phyloP scores from a whole-genome alignment of 2,113 vertebrate genomes.

The Microtus montanus region DNA sequence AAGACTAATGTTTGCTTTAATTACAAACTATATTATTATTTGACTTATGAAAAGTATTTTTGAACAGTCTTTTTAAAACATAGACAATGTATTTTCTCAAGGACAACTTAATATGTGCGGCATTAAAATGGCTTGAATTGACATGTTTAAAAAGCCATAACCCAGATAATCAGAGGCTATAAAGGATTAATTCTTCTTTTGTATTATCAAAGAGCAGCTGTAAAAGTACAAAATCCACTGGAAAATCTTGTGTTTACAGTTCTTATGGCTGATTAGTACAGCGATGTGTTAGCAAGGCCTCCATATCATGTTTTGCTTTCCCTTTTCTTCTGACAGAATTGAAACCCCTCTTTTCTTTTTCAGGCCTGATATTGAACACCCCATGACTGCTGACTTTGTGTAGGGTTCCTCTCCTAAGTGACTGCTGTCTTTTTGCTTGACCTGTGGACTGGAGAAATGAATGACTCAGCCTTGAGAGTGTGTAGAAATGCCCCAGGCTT shows the following conservation, averaged over 20 bases:
- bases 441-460: no score
- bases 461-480: not conserved
- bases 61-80: slow-evolving; percentile 72
- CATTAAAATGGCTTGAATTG: slow-evolving; percentile 83
- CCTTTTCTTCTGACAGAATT: slow-evolving; percentile 54
- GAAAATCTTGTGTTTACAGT: slow-evolving; percentile 75
- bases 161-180: slow-evolving; percentile 83
- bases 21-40: slow-evolving; percentile 64
- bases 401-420: slow-evolving; percentile 57
- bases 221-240: slow-evolving; percentile 90
- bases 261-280: slow-evolving; percentile 76
- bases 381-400: slow-evolving; percentile 66
- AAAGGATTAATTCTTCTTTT: slow-evolving; percentile 87
- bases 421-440: not conserved
- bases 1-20: slow-evolving; percentile 66
- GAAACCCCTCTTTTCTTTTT: slow-evolving; percentile 54
- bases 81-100: slow-evolving; percentile 80
- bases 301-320: slow-evolving; percentile 1
- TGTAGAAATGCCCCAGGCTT: not conserved
- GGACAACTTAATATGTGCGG: slow-evolving; percentile 81
- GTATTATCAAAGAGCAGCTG: slow-evolving; percentile 82
- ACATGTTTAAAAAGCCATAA: slow-evolving; percentile 87
- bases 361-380: slow-evolving; percentile 47
- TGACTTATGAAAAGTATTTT: slow-evolving; percentile 60
- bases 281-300: slow-evolving; percentile 61